Percentiles rank a stretch among this genome's conserved stretches.
Conservation (phyloP, 2,797 vertebrate species). For the Trachops cirrhosus region DNA sequence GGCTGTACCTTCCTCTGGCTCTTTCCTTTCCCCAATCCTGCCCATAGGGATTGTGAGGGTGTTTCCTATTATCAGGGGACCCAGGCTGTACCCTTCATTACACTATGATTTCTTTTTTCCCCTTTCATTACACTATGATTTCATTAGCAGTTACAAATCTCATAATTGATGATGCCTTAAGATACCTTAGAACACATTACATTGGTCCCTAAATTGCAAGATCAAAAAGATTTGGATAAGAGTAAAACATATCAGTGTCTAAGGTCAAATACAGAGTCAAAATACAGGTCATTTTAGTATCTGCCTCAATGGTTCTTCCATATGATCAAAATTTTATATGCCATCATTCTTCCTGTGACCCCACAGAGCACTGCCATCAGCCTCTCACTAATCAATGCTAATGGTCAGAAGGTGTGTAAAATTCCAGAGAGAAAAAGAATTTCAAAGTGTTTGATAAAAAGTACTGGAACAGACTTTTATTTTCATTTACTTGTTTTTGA, state of each 20-base stretch:
- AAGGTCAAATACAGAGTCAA: not conserved
- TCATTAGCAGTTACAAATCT: not conserved
- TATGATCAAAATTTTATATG: not conserved
- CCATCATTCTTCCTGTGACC: not conserved
- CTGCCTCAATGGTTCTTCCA: not conserved
- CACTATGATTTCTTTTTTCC: not conserved
- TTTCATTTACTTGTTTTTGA: not conserved
- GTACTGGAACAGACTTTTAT: not conserved
- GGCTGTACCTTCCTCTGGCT: not conserved
- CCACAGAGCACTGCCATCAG: not conserved
- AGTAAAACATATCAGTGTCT: not conserved
- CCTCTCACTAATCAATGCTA: not conserved
- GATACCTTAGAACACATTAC: not conserved
- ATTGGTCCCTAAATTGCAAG: not conserved
- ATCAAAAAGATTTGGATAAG: not conserved
- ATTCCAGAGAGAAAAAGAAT: not conserved
- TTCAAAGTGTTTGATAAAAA: constrained; percentile 1
- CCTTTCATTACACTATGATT: not conserved
- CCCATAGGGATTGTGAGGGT: not conserved
- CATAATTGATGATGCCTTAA: not conserved
- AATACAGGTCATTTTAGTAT: not conserved
- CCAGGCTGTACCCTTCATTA: not conserved
- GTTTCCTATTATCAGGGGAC: not conserved
- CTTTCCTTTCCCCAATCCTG: not conserved
- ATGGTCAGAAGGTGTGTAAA: not conserved